A percentile compares a stretch with the other conserved stretches of the same genome.
phyloP scores from a whole-genome alignment of 2,888 invertebrate species.

The Cyclophora punctaria region DNA sequence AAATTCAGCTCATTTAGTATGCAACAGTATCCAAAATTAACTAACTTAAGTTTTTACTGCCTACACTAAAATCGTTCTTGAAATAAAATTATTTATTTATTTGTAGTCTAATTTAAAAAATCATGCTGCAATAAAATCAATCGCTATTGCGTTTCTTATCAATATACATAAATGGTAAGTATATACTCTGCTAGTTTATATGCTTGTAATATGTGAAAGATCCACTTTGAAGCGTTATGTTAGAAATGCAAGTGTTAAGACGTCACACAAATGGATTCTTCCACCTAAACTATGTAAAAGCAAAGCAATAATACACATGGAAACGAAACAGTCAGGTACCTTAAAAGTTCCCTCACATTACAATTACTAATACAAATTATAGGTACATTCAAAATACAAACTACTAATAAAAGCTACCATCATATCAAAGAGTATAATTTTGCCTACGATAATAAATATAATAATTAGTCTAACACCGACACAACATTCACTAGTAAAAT shows the following conservation, averaged over 20 bases:
- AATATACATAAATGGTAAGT: background rate
- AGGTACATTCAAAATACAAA: too few relatives aligned
- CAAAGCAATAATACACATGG: constrained; percentile 4
- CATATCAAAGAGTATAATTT: constrained; percentile 8
- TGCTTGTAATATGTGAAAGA: constrained; percentile 16
- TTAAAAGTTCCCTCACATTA: background rate
- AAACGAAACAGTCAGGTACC: constrained; percentile 26
- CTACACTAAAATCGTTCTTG: too few relatives aligned
- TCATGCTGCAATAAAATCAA: constrained; percentile 1
- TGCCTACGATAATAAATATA: constrained; percentile 17
- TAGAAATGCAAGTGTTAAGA: constrained; percentile 11
- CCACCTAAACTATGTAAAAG: background rate
- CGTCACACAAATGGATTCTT: too few relatives aligned
- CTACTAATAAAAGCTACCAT: background rate
- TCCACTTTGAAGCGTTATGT: constrained; percentile 21
- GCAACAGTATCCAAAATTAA: too few relatives aligned
- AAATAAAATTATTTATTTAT: too few relatives aligned
- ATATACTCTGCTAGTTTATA: background rate
- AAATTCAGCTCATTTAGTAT: too few relatives aligned
- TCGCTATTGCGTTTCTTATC: background rate
- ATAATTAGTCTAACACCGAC: constrained; percentile 19
- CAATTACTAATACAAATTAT: too few relatives aligned
- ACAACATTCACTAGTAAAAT: constrained; percentile 22
- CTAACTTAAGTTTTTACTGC: too few relatives aligned
- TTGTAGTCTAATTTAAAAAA: background rate